Percentiles rank a stretch among this genome's conserved stretches.
Evolutionary conservation across 1,140 invertebrate genomes (phyloP).

Genomic region (Brachionus plicatilis): DNA sequence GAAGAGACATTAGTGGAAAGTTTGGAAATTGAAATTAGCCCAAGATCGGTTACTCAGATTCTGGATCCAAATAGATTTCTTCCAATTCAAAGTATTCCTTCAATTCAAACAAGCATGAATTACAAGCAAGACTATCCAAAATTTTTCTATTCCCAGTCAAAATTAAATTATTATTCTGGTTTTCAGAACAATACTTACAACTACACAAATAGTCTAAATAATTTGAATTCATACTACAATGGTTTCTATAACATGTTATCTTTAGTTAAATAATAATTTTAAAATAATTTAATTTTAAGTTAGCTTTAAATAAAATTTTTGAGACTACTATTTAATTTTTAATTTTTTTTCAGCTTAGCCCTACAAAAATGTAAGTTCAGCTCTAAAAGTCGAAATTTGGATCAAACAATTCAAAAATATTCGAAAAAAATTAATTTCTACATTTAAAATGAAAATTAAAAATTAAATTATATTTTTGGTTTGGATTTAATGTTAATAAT

Average conservation of each 20-base stretch:
- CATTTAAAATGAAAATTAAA: too few relatives aligned
- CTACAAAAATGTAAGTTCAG: too few relatives aligned
- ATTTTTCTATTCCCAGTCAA: slow-evolving; percentile 4
- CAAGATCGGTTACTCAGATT: background rate
- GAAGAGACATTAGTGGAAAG: background rate
- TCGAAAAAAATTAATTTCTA: too few relatives aligned
- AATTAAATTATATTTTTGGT: too few relatives aligned
- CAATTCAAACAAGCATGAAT: background rate
- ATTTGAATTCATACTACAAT: background rate
- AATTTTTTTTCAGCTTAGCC: too few relatives aligned
- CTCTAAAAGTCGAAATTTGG: too few relatives aligned
- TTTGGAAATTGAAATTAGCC: background rate
- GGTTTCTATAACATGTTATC: background rate
- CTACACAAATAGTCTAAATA: background rate
- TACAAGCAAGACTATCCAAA: slow-evolving; percentile 9
- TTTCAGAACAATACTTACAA: background rate
- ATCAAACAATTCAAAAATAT: too few relatives aligned
- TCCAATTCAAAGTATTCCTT: background rate
- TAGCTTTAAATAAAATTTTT: background rate
- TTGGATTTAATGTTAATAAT: too few relatives aligned
- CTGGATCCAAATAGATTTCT: background rate
- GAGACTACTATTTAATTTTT: too few relatives aligned
- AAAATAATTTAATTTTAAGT: too few relatives aligned
- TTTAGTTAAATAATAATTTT: background rate
- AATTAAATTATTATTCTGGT: background rate